Evolutionary conservation across 2,113 vertebrate species (phyloP).

Genomic region (Campylorhamphus procurvoides): DNA sequence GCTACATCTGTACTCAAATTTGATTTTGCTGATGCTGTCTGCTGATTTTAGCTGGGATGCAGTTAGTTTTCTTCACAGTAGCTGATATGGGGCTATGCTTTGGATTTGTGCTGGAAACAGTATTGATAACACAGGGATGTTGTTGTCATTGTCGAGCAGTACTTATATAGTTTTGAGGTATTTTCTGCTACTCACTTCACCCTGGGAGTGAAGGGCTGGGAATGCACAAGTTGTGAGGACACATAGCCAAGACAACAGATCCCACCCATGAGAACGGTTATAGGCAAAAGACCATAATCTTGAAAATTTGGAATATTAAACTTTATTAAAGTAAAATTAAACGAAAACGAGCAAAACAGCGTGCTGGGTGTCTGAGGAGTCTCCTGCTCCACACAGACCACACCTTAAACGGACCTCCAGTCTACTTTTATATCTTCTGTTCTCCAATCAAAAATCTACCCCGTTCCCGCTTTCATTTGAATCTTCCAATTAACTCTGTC

Average conservation of each 20-base stretch:
- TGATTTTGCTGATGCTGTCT: background rate
- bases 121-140: background rate
- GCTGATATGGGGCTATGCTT: background rate
- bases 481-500: no score
- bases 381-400: no score
- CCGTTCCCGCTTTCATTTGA: no score
- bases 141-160: background rate
- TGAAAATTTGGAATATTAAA: no score
- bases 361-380: no score
- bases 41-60: background rate
- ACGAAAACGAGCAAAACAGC: no score
- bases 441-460: no score
- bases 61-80: background rate
- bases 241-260: background rate
- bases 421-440: no score
- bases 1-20: background rate
- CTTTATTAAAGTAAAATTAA: no score
- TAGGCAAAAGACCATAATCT: no score
- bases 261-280: background rate
- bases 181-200: background rate
- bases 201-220: rapidly evolving
- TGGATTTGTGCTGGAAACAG: background rate
- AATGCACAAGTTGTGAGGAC: background rate
- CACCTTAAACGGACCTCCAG: no score
- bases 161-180: no score